Evolutionary conservation across 2,888 invertebrate species (phyloP).

Genomic region (Habrosyne pyritoides): DNA sequence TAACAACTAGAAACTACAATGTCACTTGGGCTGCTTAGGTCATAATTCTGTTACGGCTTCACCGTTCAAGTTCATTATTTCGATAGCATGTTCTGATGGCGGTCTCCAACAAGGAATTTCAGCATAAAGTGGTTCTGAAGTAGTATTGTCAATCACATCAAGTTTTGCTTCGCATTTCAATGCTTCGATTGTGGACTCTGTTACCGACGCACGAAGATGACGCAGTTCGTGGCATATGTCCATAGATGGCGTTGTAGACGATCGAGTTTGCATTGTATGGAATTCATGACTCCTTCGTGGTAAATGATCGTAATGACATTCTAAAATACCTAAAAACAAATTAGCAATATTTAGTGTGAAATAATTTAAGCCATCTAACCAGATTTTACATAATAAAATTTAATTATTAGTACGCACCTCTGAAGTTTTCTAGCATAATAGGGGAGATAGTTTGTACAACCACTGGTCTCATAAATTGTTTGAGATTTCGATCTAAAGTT

Average conservation of each 20-base stretch:
- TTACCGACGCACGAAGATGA: conserved; percentile 55
- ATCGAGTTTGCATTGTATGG: conserved; percentile 50
- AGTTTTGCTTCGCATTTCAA: conserved; percentile 74
- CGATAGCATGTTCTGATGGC: conserved; percentile 74
- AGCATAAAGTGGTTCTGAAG: conserved; percentile 86
- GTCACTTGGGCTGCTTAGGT: conserved; percentile 28
- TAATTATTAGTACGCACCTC: conserved; percentile 60
- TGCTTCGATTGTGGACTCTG: conserved; percentile 72
- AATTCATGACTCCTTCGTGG: conserved; percentile 71
- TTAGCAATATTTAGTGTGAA: conserved; percentile 6
- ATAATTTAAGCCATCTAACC: background rate
- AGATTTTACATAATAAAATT: background rate
- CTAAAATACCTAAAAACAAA: conserved; percentile 71
- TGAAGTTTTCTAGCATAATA: conserved; percentile 83
- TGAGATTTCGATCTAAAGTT: conserved; percentile 73
- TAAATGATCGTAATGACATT: conserved; percentile 86
- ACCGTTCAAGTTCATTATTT: conserved; percentile 70
- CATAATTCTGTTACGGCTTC: conserved; percentile 82
- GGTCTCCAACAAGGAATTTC: conserved; percentile 85
- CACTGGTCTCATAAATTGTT: conserved; percentile 80
- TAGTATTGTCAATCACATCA: conserved; percentile 67
- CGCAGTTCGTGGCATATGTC: conserved; percentile 52
- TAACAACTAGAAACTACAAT: conserved; percentile 14
- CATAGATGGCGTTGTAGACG: conserved; percentile 66
- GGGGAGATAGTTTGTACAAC: conserved; percentile 78